Base-by-base conservation (phyloP, 2,888 invertebrate genomes). In the Platycheirus albimanus region DNA sequence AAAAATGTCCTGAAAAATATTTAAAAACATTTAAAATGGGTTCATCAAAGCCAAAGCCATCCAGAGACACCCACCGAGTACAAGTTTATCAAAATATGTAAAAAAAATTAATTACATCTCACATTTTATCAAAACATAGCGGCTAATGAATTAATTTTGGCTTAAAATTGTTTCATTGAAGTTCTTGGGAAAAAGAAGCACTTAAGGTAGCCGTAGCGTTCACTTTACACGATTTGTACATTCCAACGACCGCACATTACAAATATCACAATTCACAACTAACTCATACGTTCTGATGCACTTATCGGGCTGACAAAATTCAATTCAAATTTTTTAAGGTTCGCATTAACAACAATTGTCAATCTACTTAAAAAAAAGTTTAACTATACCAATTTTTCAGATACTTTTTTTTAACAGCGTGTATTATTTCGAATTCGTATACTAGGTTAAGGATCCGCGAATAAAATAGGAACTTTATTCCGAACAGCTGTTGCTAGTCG, bases 81-180 rank as follows among this genome's bases (percentile, higher is more conserved):
- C n/a, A n/a, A n/a, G n/a, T n/a, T n/a, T n/a, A n/a, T n/a, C n/a
- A n/a, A n/a, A n/a, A n/a, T n/a, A n/a, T n/a, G n/a, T n/a, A n/a
- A n/a, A n/a, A n/a, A n/a, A n/a, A n/a, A n/a, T n/a, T n/a, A n/a
- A n/a, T n/a, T n/a, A n/a, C n/a, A n/a, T n/a, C n/a, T n/a, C n/a
- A n/a, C n/a, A n/a, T n/a, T n/a, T n/a, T n/a, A n/a, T n/a, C n/a
- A n/a, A n/a, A n/a, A n/a, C n/a, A n/a, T n/a, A n/a, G n/a, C n/a
- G 70, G 58, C 71, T 70, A 24, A n/a, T 7, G 56, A 71, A 54
- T 52, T 81, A 75, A 70, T 70, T 75, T 80, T 75, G 79, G 58
- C 47, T 75, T 41, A 56, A 52, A 36, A 41, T 56, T 64, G 64
- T 38, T 58, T 80, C 30, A 75, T 78, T 66, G 58, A 17, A 56